Conservation (phyloP, 2,888 invertebrate species). For the Calameuta idolon region DNA sequence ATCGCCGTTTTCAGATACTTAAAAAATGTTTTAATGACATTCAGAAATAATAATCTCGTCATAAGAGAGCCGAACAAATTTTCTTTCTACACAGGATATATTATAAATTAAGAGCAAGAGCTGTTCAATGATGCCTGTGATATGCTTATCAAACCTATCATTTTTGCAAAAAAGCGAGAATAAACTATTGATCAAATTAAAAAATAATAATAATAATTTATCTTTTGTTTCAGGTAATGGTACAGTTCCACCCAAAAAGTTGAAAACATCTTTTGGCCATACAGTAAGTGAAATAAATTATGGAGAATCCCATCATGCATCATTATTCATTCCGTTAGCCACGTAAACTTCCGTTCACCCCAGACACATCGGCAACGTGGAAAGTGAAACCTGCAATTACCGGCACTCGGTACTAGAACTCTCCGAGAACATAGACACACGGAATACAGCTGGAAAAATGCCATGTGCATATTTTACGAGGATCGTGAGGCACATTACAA, state of each 20-base stretch:
- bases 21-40: background rate
- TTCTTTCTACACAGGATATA: background rate
- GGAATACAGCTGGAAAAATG: constrained; percentile 14
- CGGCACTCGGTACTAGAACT: background rate
- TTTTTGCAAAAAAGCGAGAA: background rate
- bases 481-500: constrained; percentile 8
- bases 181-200: background rate
- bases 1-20: background rate
- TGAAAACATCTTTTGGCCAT: background rate
- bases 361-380: background rate
- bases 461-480: constrained; percentile 23
- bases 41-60: background rate
- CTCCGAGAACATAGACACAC: background rate
- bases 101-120: background rate
- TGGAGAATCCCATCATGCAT: background rate
- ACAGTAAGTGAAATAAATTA: background rate
- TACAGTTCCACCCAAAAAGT: background rate
- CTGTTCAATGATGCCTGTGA: background rate
- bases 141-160: background rate
- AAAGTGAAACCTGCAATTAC: constrained; percentile 5
- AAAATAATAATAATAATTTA: background rate
- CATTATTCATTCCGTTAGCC: background rate
- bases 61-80: background rate
- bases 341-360: background rate
- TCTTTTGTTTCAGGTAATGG: background rate